Conservation (phyloP, 2,888 invertebrate species). For the Ectemnius continuus region DNA sequence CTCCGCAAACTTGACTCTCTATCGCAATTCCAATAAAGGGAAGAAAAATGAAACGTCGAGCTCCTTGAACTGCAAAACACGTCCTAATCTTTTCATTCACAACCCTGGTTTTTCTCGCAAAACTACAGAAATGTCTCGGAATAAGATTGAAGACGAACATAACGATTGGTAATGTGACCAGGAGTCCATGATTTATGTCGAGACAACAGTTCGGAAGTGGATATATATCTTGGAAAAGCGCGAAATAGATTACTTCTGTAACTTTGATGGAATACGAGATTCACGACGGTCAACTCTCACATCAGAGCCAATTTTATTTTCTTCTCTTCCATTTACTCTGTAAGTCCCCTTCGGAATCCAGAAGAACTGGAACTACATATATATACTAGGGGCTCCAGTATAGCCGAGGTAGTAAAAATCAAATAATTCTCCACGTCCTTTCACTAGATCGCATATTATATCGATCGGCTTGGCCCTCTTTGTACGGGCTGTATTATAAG, state of each 20-base stretch:
- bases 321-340: not conserved
- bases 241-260: constrained; percentile 37
- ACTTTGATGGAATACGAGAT: constrained; percentile 36
- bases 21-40: too few species aligned
- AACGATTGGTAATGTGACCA: constrained; percentile 8
- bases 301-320: constrained; percentile 18
- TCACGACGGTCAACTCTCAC: constrained; percentile 34
- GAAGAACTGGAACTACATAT: not conserved
- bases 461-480: not conserved
- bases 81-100: too few species aligned
- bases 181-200: constrained; percentile 24
- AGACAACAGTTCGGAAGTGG: constrained; percentile 25
- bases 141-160: not conserved
- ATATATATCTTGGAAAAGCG: constrained; percentile 29
- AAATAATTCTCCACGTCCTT: too few species aligned
- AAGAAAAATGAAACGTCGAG: too few species aligned
- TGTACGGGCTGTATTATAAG: not conserved
- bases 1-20: too few species aligned
- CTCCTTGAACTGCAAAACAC: too few species aligned
- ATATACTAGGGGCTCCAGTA: not conserved
- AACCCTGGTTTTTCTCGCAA: not conserved
- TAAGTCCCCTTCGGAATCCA: not conserved
- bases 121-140: not conserved
- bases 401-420: not conserved
- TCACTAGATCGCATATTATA: not conserved